These are phyloP conservation scores for Phalera bucephala DNA, from an alignment of 2,888 invertebrate species.

Conservation along the genomic window DNA sequence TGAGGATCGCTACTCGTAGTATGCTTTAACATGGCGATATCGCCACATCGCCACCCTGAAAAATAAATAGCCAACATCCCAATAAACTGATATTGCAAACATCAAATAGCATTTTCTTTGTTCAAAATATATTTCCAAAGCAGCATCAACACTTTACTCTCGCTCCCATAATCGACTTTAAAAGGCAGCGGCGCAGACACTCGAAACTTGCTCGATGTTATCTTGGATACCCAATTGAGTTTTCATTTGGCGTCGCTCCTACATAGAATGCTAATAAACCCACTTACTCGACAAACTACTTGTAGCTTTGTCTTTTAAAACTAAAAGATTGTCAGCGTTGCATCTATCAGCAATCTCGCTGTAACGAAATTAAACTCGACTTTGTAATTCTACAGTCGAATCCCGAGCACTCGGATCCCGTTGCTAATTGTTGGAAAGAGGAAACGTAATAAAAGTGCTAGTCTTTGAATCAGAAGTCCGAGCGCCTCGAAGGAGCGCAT, in stretches of 20 bases:
- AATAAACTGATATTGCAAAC: too few species aligned
- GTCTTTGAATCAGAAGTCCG: slow-evolving; percentile 73
- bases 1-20: too few species aligned
- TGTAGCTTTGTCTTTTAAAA: slow-evolving; percentile 58
- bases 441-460: slow-evolving; percentile 77
- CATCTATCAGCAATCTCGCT: slow-evolving; percentile 65
- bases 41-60: too few species aligned
- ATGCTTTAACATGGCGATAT: too few species aligned
- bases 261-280: slow-evolving; percentile 62
- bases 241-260: slow-evolving; percentile 45
- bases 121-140: too few species aligned
- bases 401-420: slow-evolving; percentile 61
- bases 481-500: slow-evolving; percentile 64
- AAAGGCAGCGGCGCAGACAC: slow-evolving; percentile 36
- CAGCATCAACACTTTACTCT: slow-evolving; percentile 11
- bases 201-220: slow-evolving; percentile 47
- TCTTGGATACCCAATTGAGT: slow-evolving; percentile 64
- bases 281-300: slow-evolving; percentile 65
- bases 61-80: too few species aligned
- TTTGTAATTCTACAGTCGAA: slow-evolving; percentile 65
- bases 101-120: too few species aligned
- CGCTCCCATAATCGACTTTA: slow-evolving; percentile 32
- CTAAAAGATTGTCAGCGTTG: slow-evolving; percentile 57
- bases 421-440: slow-evolving; percentile 77
- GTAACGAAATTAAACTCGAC: slow-evolving; percentile 69